A percentile compares a stretch with the other conserved stretches of the same genome.
Evolutionary conservation across 2,113 vertebrate species (phyloP).

Genomic region (Leuciscus idus): DNA sequence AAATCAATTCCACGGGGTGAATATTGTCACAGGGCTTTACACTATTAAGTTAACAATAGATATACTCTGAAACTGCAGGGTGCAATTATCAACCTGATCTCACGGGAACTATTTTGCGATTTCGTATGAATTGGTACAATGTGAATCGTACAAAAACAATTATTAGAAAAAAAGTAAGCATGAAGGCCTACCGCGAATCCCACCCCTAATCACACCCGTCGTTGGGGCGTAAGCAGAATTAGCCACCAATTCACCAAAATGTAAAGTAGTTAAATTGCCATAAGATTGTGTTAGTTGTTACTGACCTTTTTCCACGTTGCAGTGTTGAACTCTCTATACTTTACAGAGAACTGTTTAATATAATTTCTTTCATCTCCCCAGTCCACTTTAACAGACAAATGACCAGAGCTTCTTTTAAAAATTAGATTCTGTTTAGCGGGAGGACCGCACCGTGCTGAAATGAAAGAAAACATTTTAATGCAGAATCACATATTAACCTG

Average conservation of each 20-base stretch:
- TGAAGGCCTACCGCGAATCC: too few species aligned
- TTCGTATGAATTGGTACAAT: too few species aligned
- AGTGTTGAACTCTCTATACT: slow-evolving; percentile 56
- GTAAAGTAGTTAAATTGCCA: background rate
- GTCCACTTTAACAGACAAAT: slow-evolving; percentile 54
- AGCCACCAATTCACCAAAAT: too few species aligned
- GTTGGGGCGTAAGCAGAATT: too few species aligned
- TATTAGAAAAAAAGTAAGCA: too few species aligned
- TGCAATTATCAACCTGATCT: too few species aligned
- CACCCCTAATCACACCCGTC: too few species aligned
- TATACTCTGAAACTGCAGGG: background rate
- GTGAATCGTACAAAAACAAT: too few species aligned
- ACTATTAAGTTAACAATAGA: background rate
- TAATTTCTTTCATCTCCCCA: slow-evolving; percentile 55
- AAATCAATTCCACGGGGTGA: background rate
- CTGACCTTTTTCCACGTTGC: slow-evolving; percentile 65
- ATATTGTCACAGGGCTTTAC: background rate
- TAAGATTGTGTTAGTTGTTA: background rate
- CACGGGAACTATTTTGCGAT: too few species aligned
- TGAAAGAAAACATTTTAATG: background rate
- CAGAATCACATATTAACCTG: background rate
- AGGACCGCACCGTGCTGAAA: slow-evolving; percentile 69
- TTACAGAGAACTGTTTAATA: slow-evolving; percentile 56
- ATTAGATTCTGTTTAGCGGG: background rate
- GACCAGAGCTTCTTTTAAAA: slow-evolving; percentile 59